These are phyloP conservation scores for Lochmaea crataegi DNA, from an alignment of 2,888 invertebrate species.

Conservation along the genomic window DNA sequence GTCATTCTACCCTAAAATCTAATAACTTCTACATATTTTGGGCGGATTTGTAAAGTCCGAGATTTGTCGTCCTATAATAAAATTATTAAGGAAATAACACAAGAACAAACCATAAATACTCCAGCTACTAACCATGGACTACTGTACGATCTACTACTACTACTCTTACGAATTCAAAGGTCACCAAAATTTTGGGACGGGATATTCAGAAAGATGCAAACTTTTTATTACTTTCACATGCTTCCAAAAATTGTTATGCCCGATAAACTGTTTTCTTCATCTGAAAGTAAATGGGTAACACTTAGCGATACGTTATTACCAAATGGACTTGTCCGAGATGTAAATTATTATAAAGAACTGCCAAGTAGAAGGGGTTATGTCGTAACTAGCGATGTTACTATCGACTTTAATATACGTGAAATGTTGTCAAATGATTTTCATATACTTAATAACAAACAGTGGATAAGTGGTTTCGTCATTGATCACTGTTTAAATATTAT, in stretches of 20 bases:
- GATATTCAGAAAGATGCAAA: slow-evolving; percentile 13
- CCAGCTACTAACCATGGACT: slow-evolving; percentile 13
- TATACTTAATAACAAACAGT: neutral
- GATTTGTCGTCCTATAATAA: neutral
- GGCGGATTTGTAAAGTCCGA: slow-evolving; percentile 16
- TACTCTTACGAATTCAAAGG: slow-evolving; percentile 15
- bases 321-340: slow-evolving; percentile 11
- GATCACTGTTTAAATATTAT: slow-evolving; percentile 10
- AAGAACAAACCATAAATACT: neutral
- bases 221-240: slow-evolving; percentile 14
- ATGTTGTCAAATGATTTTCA: slow-evolving; percentile 4
- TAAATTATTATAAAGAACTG: slow-evolving; percentile 19
- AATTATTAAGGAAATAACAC: slow-evolving; percentile 1
- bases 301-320: slow-evolving; percentile 9
- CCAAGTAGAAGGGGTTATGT: slow-evolving; percentile 14
- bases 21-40: slow-evolving; percentile 10
- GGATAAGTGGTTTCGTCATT: slow-evolving; percentile 13
- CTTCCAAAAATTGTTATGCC: slow-evolving; percentile 14
- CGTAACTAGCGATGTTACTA: slow-evolving; percentile 8
- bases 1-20: slow-evolving; percentile 2
- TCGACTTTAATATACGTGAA: neutral
- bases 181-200: neutral
- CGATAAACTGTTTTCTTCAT: neutral
- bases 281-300: slow-evolving; percentile 14
- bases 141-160: slow-evolving; percentile 20